Conservation (phyloP, 2,888 invertebrate genomes). For the Drosophila rubida region DNA sequence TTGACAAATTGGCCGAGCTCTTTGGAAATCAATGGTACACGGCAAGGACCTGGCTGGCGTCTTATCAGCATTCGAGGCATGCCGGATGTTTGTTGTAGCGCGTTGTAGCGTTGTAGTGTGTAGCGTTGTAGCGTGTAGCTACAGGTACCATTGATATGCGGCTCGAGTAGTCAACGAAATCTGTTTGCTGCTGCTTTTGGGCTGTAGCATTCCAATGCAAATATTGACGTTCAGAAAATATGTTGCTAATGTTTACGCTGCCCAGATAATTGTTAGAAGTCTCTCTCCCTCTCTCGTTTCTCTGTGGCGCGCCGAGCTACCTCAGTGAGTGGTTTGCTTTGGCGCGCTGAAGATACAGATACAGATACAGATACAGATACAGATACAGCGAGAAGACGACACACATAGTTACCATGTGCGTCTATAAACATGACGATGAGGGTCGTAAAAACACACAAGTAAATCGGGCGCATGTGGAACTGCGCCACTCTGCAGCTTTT, state of each 20-base stretch:
- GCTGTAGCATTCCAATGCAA: slow-evolving; percentile 63
- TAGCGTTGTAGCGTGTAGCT: too few species aligned
- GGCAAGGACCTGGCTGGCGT: too few species aligned
- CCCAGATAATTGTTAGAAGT: slow-evolving; percentile 49
- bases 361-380: slow-evolving; percentile 16
- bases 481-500: slow-evolving; percentile 32
- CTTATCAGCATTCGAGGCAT: slow-evolving; percentile 45
- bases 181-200: slow-evolving; percentile 25
- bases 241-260: slow-evolving; percentile 61
- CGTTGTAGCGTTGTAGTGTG: too few species aligned
- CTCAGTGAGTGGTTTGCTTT: slow-evolving; percentile 67
- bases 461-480: slow-evolving; percentile 48
- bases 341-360: slow-evolving; percentile 43
- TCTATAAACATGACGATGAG: slow-evolving; percentile 45
- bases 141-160: slow-evolving; percentile 61
- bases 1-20: slow-evolving; percentile 65
- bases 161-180: slow-evolving; percentile 48
- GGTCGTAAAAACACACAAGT: slow-evolving; percentile 46
- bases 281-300: too few species aligned
- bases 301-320: too few species aligned
- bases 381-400: too few species aligned
- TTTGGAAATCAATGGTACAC: too few species aligned
- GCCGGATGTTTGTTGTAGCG: slow-evolving; percentile 72
- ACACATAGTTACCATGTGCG: too few species aligned
- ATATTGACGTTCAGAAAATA: slow-evolving; percentile 67